A percentile compares a stretch with the other conserved stretches of the same genome.
These are phyloP conservation scores for Drosophila heteroneura DNA, from an alignment of 2,888 invertebrate genomes.

Conservation along the genomic window DNA sequence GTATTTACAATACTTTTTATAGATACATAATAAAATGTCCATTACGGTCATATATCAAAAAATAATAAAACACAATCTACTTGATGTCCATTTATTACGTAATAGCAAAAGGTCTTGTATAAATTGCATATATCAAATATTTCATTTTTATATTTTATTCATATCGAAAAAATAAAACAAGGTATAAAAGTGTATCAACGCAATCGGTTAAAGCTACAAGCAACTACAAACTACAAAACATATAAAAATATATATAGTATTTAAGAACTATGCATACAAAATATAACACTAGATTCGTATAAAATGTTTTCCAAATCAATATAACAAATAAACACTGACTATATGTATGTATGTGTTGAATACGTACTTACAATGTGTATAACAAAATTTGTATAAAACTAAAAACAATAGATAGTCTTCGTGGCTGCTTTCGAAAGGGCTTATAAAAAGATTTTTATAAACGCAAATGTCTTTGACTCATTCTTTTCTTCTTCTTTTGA, in stretches of 20 bases:
- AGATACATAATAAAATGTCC: constrained; percentile 42
- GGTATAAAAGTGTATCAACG: constrained; percentile 79
- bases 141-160: constrained; percentile 48
- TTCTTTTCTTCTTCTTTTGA: constrained; percentile 5
- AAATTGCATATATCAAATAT: constrained; percentile 77
- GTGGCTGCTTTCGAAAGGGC: constrained; percentile 23
- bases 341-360: not conserved
- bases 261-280: constrained; percentile 67
- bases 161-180: constrained; percentile 67
- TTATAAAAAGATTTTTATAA: constrained; percentile 29
- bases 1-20: constrained; percentile 63
- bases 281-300: constrained; percentile 55
- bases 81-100: constrained; percentile 68
- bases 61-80: constrained; percentile 67
- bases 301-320: constrained; percentile 29
- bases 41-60: constrained; percentile 44
- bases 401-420: constrained; percentile 36
- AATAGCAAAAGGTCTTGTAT: constrained; percentile 72
- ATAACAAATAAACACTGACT: constrained; percentile 43
- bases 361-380: constrained; percentile 15
- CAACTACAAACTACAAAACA: constrained; percentile 81
- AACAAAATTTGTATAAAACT: constrained; percentile 48
- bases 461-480: constrained; percentile 72
- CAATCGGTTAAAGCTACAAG: constrained; percentile 73
- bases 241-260: constrained; percentile 69